phyloP scores from a whole-genome alignment of 2,113 vertebrate species.

The Drymodes brunneopygia region DNA sequence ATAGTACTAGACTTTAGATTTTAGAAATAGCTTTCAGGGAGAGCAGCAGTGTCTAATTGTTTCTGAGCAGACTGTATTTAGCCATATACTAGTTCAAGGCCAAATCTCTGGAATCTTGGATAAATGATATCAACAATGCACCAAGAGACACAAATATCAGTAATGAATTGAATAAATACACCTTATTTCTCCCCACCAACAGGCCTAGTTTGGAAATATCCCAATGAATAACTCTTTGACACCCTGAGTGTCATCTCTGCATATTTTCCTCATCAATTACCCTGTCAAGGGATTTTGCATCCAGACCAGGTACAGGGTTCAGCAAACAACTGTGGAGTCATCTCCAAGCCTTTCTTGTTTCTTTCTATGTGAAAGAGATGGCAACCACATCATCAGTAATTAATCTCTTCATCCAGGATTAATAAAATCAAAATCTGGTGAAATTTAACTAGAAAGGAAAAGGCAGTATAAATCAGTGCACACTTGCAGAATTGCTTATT shows the following conservation, averaged over 20 bases:
- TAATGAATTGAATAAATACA: conserved; percentile 39
- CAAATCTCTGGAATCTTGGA: not conserved
- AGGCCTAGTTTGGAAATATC: conserved; percentile 67
- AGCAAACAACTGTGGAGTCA: not conserved
- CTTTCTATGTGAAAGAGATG: not conserved
- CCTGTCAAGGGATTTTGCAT: conserved; percentile 8
- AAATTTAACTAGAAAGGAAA: not conserved
- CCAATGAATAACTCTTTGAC: conserved; percentile 71
- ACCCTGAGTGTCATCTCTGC: conserved; percentile 41
- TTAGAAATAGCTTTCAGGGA: conserved; percentile 9
- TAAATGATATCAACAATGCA: conserved; percentile 37
- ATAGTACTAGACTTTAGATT: not conserved
- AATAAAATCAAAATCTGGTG: not conserved
- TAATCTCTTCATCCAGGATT: not conserved
- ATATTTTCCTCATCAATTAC: conserved; percentile 66
- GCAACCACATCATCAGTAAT: not conserved
- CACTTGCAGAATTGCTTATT: not conserved
- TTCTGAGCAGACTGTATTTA: not conserved
- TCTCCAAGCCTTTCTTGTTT: not conserved
- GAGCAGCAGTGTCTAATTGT: not conserved
- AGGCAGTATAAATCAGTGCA: not conserved
- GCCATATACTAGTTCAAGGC: not conserved
- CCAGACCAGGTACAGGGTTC: conserved; percentile 27
- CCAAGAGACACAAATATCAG: conserved; percentile 16
- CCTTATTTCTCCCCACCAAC: not conserved